These are phyloP conservation scores for Lutjanus argentimaculatus DNA, from an alignment of 2,797 vertebrate species.

Conservation along the genomic window DNA sequence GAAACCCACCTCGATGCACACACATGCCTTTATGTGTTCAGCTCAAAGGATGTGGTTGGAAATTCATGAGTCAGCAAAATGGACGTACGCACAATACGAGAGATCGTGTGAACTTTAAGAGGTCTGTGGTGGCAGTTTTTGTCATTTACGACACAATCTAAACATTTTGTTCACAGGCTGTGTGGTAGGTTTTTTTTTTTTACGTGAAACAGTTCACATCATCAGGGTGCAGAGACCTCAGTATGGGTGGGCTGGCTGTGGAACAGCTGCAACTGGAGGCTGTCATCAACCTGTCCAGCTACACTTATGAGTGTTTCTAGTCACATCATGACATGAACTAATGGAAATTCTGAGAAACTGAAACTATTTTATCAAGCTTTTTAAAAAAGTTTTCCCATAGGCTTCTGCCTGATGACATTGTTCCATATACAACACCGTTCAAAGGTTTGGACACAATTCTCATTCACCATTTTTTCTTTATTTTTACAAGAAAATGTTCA, in stretches of 20 bases:
- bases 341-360: background rate
- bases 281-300: background rate
- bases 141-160: constrained; percentile 18
- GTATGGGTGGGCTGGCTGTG: background rate
- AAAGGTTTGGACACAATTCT: too few species aligned
- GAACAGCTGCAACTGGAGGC: background rate
- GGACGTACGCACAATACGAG: background rate
- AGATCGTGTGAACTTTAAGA: background rate
- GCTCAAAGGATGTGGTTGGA: constrained; percentile 73
- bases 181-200: background rate
- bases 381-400: too few species aligned
- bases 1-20: constrained; percentile 19
- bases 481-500: too few species aligned
- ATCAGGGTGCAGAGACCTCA: background rate
- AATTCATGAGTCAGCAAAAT: constrained; percentile 50
- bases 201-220: background rate
- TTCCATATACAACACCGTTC: too few species aligned
- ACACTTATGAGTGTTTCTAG: background rate
- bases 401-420: too few species aligned
- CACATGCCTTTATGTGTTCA: constrained; percentile 34
- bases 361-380: background rate
- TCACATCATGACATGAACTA: background rate
- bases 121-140: background rate
- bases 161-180: background rate
- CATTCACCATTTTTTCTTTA: too few species aligned